phyloP scores from a whole-genome alignment of 2,113 vertebrate species.

The Todiramphus chloris region DNA sequence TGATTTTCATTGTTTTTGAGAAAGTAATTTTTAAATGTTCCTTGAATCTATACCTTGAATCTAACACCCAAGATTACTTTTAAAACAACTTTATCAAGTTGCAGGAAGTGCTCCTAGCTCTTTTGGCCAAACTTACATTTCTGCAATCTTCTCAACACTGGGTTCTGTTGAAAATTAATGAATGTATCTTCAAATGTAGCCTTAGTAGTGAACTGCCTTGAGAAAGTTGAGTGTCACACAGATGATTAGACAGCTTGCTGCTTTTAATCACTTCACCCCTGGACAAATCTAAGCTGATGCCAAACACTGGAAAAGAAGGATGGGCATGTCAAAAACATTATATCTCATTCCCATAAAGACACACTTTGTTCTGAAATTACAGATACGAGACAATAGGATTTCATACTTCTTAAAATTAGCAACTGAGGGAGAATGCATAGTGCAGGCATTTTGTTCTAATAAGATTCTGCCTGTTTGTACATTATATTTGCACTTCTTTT shows the following conservation, averaged over 20 bases:
- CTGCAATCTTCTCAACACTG: neutral
- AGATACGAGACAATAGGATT: neutral
- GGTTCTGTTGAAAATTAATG: neutral
- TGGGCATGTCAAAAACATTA: neutral
- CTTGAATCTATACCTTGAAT: neutral
- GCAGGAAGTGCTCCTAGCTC: neutral
- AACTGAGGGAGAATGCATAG: neutral
- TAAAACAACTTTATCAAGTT: neutral
- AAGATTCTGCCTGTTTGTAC: neutral
- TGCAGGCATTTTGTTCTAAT: neutral
- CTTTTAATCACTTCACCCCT: neutral
- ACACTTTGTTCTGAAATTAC: neutral
- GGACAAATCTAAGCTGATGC: neutral
- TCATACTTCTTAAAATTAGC: neutral
- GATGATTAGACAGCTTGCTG: neutral
- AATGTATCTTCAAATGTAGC: neutral
- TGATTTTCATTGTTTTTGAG: slow-evolving; percentile 1
- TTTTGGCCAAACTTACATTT: neutral
- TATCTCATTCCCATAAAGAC: neutral
- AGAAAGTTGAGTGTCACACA: neutral
- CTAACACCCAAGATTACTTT: neutral
- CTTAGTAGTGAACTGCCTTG: neutral
- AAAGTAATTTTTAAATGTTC: neutral
- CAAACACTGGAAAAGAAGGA: neutral
- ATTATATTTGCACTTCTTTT: neutral